A percentile compares a stretch with the other conserved stretches of the same genome.
phyloP scores from a whole-genome alignment of 1,140 invertebrate species.

The Thaumetopoea pityocampa region DNA sequence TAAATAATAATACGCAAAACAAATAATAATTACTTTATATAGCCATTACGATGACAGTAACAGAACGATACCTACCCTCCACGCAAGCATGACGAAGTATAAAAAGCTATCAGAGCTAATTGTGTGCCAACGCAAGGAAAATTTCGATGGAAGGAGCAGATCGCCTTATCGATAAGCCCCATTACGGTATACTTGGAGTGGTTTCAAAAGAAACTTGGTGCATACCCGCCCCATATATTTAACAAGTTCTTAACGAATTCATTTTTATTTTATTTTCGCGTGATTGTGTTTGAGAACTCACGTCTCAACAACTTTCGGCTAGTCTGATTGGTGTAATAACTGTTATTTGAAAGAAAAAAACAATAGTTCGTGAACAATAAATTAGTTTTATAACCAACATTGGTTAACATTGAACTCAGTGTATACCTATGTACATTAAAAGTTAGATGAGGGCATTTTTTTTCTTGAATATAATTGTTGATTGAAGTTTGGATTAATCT shows the following conservation, averaged over 20 bases:
- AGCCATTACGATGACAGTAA: constrained; percentile 6
- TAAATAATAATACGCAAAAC: too few relatives aligned
- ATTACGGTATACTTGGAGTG: constrained; percentile 59
- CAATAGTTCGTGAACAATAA: constrained; percentile 3
- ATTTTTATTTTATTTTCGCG: constrained; percentile 59
- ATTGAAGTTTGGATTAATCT: too few relatives aligned
- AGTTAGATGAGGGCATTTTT: too few relatives aligned
- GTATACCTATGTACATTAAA: too few relatives aligned
- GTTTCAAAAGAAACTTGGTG: constrained; percentile 48
- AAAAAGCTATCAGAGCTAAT: constrained; percentile 64
- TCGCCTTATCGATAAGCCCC: constrained; percentile 47
- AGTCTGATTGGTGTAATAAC: constrained; percentile 11
- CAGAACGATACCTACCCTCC: constrained; percentile 10
- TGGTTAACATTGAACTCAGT: too few relatives aligned
- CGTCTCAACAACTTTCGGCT: constrained; percentile 13
- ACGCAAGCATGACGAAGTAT: constrained; percentile 51
- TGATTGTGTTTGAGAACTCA: constrained; percentile 34
- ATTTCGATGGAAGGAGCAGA: constrained; percentile 49
- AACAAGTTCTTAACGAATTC: constrained; percentile 60
- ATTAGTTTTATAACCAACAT: constrained; percentile 14
- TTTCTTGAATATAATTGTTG: too few relatives aligned
- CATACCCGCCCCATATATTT: constrained; percentile 51
- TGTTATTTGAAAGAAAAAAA: constrained; percentile 9
- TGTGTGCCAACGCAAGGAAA: constrained; percentile 64
- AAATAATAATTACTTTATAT: background rate